These are phyloP conservation scores for Caenorhabditis zanzibari DNA, from an alignment of 2,888 invertebrate species.

Conservation along the genomic window DNA sequence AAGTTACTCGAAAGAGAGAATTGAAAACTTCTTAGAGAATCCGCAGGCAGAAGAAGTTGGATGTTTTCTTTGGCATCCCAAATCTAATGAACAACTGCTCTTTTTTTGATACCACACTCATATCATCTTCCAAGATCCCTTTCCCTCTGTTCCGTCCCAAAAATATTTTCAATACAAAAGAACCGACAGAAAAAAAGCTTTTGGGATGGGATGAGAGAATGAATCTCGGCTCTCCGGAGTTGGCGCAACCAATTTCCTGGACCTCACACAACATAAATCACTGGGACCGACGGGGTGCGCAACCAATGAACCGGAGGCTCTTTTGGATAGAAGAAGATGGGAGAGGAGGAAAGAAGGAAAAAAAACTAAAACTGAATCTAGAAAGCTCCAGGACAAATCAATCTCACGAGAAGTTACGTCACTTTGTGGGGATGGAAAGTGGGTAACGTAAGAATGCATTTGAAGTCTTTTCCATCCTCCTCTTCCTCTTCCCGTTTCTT, in stretches of 20 bases:
- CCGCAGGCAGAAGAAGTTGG: no score
- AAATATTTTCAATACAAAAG: no score
- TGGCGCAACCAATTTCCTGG: conserved; percentile 33
- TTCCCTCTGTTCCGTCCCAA: background rate
- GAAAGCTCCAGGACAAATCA: conserved; percentile 21
- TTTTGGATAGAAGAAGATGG: background rate
- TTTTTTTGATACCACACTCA: no score
- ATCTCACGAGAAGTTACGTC: conserved; percentile 35
- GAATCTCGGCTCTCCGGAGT: background rate
- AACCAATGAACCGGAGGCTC: conserved; percentile 15
- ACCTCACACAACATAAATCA: conserved; percentile 46
- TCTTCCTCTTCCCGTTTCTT: background rate
- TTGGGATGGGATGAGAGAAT: conserved; percentile 7
- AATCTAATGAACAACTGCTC: no score
- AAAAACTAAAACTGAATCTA: conserved; percentile 36
- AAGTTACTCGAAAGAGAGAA: no score
- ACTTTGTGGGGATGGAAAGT: conserved; percentile 15
- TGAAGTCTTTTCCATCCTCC: background rate
- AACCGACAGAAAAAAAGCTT: conserved; percentile 26
- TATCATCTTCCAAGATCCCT: background rate
- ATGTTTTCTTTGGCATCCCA: no score
- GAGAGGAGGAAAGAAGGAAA: background rate
- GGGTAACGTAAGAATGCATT: conserved; percentile 25
- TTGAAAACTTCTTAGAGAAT: no score
- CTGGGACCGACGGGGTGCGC: background rate